These are phyloP conservation scores for Myiotriccus ornatus DNA, from an alignment of 2,797 vertebrate genomes.

Conservation along the genomic window DNA sequence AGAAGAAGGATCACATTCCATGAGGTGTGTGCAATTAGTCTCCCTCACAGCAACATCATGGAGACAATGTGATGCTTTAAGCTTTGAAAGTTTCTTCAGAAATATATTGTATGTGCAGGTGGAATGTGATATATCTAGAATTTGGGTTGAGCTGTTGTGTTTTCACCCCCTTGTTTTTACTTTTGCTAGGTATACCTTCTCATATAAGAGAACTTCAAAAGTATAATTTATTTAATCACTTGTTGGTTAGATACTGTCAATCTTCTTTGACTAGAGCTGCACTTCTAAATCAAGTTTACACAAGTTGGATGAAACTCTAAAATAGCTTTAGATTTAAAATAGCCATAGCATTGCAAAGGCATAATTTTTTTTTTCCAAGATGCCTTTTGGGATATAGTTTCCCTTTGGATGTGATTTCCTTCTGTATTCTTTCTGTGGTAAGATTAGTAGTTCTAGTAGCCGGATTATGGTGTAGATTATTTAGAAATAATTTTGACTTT, in stretches of 20 bases:
- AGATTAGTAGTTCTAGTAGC: neutral
- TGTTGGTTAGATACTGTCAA: constrained; percentile 11
- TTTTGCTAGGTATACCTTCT: neutral
- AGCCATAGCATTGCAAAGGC: neutral
- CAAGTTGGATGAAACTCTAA: neutral
- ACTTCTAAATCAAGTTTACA: neutral
- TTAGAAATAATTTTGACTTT: neutral
- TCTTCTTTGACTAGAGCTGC: neutral
- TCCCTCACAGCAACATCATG: neutral
- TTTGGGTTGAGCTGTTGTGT: neutral
- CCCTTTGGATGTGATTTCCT: neutral
- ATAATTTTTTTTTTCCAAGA: neutral
- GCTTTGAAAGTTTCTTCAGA: neutral
- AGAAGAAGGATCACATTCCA: neutral
- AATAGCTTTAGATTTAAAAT: neutral
- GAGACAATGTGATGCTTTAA: neutral
- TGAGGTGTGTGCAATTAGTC: neutral
- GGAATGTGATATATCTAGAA: neutral
- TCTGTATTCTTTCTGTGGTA: neutral
- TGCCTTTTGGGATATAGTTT: neutral
- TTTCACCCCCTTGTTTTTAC: neutral
- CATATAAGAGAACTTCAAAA: neutral
- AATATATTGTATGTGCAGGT: neutral
- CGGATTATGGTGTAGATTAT: neutral
- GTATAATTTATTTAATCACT: neutral